Base-by-base conservation (phyloP, 2,797 vertebrate genomes). In the Lacerta bilineata region DNA sequence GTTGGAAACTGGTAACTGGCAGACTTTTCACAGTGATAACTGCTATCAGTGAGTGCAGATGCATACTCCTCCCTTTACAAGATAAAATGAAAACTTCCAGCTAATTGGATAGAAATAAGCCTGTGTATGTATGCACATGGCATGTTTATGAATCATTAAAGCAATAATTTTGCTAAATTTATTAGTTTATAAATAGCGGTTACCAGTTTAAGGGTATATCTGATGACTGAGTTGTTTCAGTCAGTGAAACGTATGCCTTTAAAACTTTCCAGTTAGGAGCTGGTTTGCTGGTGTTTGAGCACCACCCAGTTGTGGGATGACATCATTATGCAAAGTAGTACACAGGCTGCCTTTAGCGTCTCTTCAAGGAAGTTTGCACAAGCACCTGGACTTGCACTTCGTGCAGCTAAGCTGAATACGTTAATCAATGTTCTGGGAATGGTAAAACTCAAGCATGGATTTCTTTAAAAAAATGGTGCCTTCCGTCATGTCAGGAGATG, bases 401-500 rank as follows among this genome's bases (percentile, higher is more conserved):
- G 76, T 23, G 80, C 71, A 84, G 92, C 79, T 72, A 1, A 89
- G 69, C 89, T 41, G 39, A 81, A 17, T 80, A 23, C 55, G 76
- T 90, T 64, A 43, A 64, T 84, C 59, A 75, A 3, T 20, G 66
- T 80, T 76, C 80, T 86, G 84, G 80, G 76, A 86, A 39, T 89
- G 88, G 92, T 88, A 80, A 89, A 79, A 39, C 4, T 75, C 92
- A 90, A 91, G 91, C 80, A 99, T 99, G 98, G 98, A 99, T 71
- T 99, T 99, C 95, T 96, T 99, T 83, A 99, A 97, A 96, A 98
- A 98, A 96, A 97, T 98, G 1, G 97, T 99, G 91, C 98, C 98
- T 41, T 90, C 96, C 2, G 95, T 94, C 59, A 95, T 97, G 94
- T 98, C 97, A 13, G 98, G 98, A 91, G 98, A 98, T 15, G 95